Base-by-base conservation (phyloP, 2,797 vertebrate species). In the Enteromius trimaculatus region DNA sequence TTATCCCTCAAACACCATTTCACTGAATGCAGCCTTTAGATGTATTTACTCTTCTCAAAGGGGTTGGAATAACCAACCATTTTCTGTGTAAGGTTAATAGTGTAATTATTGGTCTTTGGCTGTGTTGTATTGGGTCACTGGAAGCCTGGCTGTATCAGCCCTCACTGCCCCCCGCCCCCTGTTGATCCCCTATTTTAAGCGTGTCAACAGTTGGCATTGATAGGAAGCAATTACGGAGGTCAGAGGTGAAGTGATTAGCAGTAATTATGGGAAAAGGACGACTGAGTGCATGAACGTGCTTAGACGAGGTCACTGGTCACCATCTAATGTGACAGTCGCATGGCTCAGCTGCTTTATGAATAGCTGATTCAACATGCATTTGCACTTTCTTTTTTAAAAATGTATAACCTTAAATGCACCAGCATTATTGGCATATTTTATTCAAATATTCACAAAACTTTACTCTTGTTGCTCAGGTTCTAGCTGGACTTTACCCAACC, bases 21-120 rank as follows among this genome's bases (percentile, higher is more conserved):
- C 13, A 39, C 17, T 80, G 23, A 71, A 80, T 44, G 53, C 53
- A 70, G 26, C 31, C 58, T 42, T 62, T 23, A 69, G n/a, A 80
- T 23, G 11, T 7, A 51, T 26, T 11, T 49, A 16, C 14, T 14
- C n/a, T 16, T 10, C 70, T 75, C 62, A 65, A 72, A 51, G n/a
- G 49, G 93, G 90, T 90, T 92, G 90, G 87, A 80, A 94, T 91
- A 93, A 95, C 91, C 93, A 92, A 90, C 83, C 65, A 53, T 88
- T 75, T 44, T 77, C 23, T 81, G 9, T 74, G 53, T 64, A 34
- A 74, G 68, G 74, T 65, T 80, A 70, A 71, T 66, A 69, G 65
- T 68, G 55, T 80, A 72, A 51, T 79, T 51, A 64, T 70, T 80
- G 79, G 21, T 31, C 51, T 83, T 86, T 84, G 69, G 47, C 69